Base-by-base conservation (phyloP, 1,140 invertebrate species). In the Archivesica marissinica region DNA sequence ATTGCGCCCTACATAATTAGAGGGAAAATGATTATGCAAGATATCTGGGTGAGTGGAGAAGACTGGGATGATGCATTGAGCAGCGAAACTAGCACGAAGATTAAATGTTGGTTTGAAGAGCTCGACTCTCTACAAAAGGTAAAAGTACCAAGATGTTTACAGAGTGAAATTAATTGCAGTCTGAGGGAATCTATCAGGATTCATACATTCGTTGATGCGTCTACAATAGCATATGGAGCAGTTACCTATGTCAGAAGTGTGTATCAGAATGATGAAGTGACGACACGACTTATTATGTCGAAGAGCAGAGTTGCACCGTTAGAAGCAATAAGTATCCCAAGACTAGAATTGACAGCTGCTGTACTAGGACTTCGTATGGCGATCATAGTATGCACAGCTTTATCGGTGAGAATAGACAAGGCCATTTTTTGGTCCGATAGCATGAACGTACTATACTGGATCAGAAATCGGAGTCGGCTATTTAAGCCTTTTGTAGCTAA, bases 351-450 rank as follows among this genome's bases (percentile, higher is more conserved):
- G 2, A 50, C 54, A 25, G 50, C 11, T 52, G 72, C 72, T 17
- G 30, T 52, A 28, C 23, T 76, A 13, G 47, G 72, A 17, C 15
- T 76, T 25, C 25, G 35, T 25, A 20, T 76, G 11, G 41, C 72
- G 2, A 11, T 28, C 6, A 28, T 38, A 2, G 25, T 76, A 30
- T 52, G 47, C 28, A 76, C 7, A 76, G 28, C 70, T 50, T 35
- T 44, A 44, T 15, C 41, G 13, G 35, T 56, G 11, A 1, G 17
- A 15, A 64, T 79, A 7, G 17, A 61, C 25, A n/a, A 61, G 11
- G 33, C 9, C 23, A 75, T 41, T 47, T 74, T 74, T 61, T 83
- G 80, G 80, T 75, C 17, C 28, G 68, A 83, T 23, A 75, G 80
- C 28, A 23, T 54, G 23, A 61, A 74, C 61, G 80, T 83, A 20